Base-by-base conservation (phyloP, 2,797 vertebrate species). In the Betta splendens region DNA sequence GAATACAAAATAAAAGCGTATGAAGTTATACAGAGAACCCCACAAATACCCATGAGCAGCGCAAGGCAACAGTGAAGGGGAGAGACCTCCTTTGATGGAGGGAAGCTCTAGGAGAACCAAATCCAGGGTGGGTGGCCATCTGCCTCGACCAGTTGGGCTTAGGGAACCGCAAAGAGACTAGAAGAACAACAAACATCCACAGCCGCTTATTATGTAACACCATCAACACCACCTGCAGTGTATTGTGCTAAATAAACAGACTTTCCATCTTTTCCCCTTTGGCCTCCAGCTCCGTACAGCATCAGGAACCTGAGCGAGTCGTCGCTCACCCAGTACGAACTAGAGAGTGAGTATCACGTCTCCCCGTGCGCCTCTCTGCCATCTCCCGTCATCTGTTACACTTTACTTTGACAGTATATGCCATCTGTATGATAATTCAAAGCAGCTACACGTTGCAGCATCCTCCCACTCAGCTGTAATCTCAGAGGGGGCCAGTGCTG, bases 281-380 rank as follows among this genome's bases (percentile, higher is more conserved):
- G 39, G 49, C 50, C 62, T 68, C 11, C 89, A 98, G 97, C 95
- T 44, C 85, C 88, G 44, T 98, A 98, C 87, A 90, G 94, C 75
- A 47, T 95, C 86, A 90, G 94, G 89, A 98, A 98, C 91, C 89
- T 98, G 86, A 98, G 93, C 54, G 94, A 96, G 78, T 95, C 95
- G 53, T 89, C 94, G 45, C 95, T 98, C 88, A 98, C 96, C 22
- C 96, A 98, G 63, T 98, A 98, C 46, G 94, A 98, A 85, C 92
- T 99, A 81, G 94, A 98, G 87, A 97, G 97, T 99, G 95, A 98
- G 97, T 98, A 70, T 63, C 10, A 1, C 10, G 25, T 54, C 35
- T 56, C 39, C 13, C 12, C 42, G 39, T 16, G 10, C 32, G 33
- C 2, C 17, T 75, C 17, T 48, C 17, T 28, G 52, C 35, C 39